Base-by-base conservation (phyloP, 2,797 vertebrate genomes). In the Cebuella pygmaea region DNA sequence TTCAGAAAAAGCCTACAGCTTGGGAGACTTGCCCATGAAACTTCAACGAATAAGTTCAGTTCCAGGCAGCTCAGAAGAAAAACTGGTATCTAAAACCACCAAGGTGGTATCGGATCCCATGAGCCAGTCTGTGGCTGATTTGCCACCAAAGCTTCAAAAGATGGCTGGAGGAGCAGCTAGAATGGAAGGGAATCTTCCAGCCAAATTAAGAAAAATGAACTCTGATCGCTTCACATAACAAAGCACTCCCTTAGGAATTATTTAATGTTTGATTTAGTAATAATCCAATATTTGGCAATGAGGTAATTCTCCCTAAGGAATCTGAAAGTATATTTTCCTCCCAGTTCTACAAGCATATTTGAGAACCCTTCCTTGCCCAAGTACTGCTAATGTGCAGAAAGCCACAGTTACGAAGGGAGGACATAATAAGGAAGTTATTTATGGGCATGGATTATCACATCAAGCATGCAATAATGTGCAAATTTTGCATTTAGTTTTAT, bases 151-250 rank as follows among this genome's bases (percentile, higher is more conserved):
- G 98, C 99, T 99, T 98, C 99, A 99, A 99, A 99, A 99, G 98
- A 98, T 99, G 97, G 99, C 99, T 4, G 99, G 99, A 91, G 99
- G 99, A 90, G 99, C 99, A 12, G 98, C 99, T 48, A 98, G 99
- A 95, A 99, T 99, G 99, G 99, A 99, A 67, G 99, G 99, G 52
- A 99, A 99, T 98, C 99, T 99, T 86, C 99, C 99, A 0, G 99
- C 99, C 80, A 99, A 99, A 99, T 99, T 99, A 98, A 98, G 99
- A 93, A 99, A 99, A 98, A 99, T 99, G 99, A 99, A 99, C 98
- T 99, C 99, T 0, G 99, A 99, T 96, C 99, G 99, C 84, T 99
- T 99, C 97, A 99, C 99, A 98, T 99, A 99, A 99, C 98, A 94
- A 92, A 70, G 94, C 24, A 97, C 74, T 94, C 57, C 46, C 5